Percentiles rank a stretch among this genome's conserved stretches.
Evolutionary conservation across 2,113 vertebrate species (phyloP).

Genomic region (Scatophagus argus): DNA sequence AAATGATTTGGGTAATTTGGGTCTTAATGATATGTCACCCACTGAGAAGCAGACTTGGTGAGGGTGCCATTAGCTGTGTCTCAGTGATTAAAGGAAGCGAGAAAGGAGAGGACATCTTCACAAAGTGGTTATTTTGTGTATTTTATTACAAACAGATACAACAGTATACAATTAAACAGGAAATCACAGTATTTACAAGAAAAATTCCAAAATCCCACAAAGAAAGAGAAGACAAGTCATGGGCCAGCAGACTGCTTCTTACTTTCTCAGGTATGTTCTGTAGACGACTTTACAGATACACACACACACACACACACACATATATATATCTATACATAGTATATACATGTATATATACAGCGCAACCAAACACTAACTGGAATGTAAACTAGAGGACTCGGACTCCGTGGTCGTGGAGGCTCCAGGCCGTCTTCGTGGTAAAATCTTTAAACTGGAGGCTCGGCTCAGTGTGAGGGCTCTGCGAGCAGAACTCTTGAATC

Average conservation of each 20-base stretch:
- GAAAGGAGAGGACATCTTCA: slow-evolving; percentile 16
- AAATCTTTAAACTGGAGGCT: slow-evolving; percentile 94
- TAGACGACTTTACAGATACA: slow-evolving; percentile 12
- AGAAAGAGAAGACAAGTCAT: slow-evolving; percentile 58
- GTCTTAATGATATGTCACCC: not conserved
- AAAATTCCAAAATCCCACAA: slow-evolving; percentile 21
- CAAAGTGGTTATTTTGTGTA: not conserved
- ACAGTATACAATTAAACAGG: slow-evolving; percentile 20
- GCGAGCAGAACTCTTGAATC: slow-evolving; percentile 97
- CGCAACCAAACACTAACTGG: slow-evolving; percentile 85
- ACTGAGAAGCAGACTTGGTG: not conserved
- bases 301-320: slow-evolving; percentile 27
- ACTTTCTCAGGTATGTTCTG: slow-evolving; percentile 26
- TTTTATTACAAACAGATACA: slow-evolving; percentile 73
- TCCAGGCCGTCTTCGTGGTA: slow-evolving; percentile 91
- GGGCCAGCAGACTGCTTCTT: slow-evolving; percentile 74
- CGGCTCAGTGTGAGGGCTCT: slow-evolving; percentile 92
- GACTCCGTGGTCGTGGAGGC: slow-evolving; percentile 97
- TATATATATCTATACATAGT: slow-evolving; percentile 37
- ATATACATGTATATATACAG: slow-evolving; percentile 11
- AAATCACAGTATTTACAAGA: slow-evolving; percentile 65
- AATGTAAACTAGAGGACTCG: slow-evolving; percentile 97
- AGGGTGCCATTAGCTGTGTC: not conserved
- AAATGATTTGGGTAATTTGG: not conserved
- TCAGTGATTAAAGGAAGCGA: slow-evolving; percentile 28